A percentile compares a stretch with the other conserved stretches of the same genome.
Evolutionary conservation across 2,888 invertebrate species (phyloP).

Genomic region (Tiliacea citrago): DNA sequence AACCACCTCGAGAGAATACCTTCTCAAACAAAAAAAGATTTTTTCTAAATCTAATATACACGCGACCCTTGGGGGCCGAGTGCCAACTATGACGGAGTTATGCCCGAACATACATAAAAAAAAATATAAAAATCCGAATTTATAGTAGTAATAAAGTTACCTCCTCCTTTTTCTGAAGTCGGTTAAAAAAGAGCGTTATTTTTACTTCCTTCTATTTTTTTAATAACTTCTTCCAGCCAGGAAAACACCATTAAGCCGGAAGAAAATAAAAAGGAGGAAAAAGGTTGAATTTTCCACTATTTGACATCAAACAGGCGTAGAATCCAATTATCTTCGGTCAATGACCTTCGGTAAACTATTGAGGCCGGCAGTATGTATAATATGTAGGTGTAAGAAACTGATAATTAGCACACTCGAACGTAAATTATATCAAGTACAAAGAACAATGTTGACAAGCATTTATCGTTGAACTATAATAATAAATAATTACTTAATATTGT

Average conservation of each 20-base stretch:
- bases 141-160: too few species aligned
- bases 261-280: constrained; percentile 44
- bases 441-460: constrained; percentile 62
- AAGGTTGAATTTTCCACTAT: constrained; percentile 31
- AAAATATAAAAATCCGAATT: too few species aligned
- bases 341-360: constrained; percentile 58
- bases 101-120: too few species aligned
- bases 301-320: constrained; percentile 50
- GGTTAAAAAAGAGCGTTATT: neutral
- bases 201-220: constrained; percentile 22
- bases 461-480: constrained; percentile 56
- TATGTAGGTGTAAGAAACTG: constrained; percentile 46
- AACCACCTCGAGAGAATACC: too few species aligned
- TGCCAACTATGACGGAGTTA: too few species aligned
- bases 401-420: constrained; percentile 57
- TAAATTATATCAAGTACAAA: constrained; percentile 65
- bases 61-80: too few species aligned
- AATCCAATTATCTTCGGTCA: constrained; percentile 63
- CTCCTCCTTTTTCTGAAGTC: too few species aligned
- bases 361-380: constrained; percentile 28
- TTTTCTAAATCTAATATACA: too few species aligned
- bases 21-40: too few species aligned
- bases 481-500: constrained; percentile 44
- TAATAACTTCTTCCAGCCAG: constrained; percentile 15
- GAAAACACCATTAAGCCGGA: constrained; percentile 55